Percentiles rank a stretch among this genome's conserved stretches.
phyloP scores from a whole-genome alignment of 2,113 vertebrate genomes.

The Caranx melampygus region DNA sequence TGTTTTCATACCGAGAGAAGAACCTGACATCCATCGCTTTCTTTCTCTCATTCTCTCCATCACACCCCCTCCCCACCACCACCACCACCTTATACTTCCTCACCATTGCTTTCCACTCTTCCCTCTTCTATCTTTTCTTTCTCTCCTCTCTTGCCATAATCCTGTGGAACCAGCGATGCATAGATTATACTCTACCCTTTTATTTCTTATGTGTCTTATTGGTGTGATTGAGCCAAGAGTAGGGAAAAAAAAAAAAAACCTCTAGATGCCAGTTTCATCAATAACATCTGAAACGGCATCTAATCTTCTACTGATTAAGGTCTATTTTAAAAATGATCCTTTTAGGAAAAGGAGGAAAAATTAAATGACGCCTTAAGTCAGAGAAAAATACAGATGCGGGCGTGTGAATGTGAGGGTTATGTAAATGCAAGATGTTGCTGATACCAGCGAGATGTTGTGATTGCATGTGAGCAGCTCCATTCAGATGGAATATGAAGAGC shows the following conservation, averaged over 20 bases:
- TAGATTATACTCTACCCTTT: conserved; percentile 73
- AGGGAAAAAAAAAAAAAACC: conserved; percentile 4
- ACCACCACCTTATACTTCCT: conserved; percentile 4
- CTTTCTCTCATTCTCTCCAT: conserved; percentile 30
- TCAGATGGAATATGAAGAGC: conserved; percentile 52
- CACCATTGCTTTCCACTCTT: conserved; percentile 43
- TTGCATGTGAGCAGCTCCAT: conserved; percentile 41
- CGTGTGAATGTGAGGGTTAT: conserved; percentile 53
- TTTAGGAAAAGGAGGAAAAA: conserved; percentile 40
- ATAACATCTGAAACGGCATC: conserved; percentile 66
- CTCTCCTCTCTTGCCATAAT: conserved; percentile 50
- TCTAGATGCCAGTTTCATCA: conserved; percentile 59
- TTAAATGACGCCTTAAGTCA: conserved; percentile 57
- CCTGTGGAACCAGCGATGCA: conserved; percentile 72
- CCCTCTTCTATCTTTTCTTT: conserved; percentile 15
- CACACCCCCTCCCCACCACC: conserved; percentile 31
- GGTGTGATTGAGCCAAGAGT: conserved; percentile 50
- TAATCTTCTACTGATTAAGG: conserved; percentile 69
- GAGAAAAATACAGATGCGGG: conserved; percentile 40
- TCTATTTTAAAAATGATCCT: conserved; percentile 67
- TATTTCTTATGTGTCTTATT: conserved; percentile 67
- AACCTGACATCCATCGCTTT: conserved; percentile 70
- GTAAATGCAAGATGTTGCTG: conserved; percentile 57
- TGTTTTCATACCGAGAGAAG: conserved; percentile 73
- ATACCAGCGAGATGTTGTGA: conserved; percentile 63